These are phyloP conservation scores for Enteromius thamalakanensis DNA, from an alignment of 2,797 vertebrate genomes.

Conservation along the genomic window DNA sequence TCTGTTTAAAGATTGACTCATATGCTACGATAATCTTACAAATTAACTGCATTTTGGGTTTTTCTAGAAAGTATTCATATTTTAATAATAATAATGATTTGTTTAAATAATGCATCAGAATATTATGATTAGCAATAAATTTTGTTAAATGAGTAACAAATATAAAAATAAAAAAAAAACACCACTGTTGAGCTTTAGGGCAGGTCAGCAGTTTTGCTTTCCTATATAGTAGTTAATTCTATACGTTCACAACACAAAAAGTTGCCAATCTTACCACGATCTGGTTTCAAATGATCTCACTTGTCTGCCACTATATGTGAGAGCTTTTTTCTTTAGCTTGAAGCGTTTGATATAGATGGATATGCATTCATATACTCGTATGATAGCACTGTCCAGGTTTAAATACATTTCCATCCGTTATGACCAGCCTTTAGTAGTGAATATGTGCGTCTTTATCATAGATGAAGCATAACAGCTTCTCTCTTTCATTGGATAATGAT, in stretches of 20 bases:
- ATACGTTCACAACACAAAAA: neutral
- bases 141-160: neutral
- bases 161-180: neutral
- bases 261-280: neutral
- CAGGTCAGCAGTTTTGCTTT: neutral
- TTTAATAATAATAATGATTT: neutral
- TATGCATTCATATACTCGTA: neutral
- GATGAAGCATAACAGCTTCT: conserved; percentile 14
- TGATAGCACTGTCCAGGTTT: neutral
- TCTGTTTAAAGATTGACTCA: too few relatives aligned
- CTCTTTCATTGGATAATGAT: conserved; percentile 64
- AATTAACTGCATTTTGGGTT: neutral
- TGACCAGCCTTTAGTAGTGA: neutral
- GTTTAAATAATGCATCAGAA: neutral
- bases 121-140: neutral
- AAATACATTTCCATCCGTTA: conserved; percentile 9
- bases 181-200: neutral
- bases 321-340: neutral
- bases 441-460: neutral
- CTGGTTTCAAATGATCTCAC: conserved; percentile 21
- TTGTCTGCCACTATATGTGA: neutral
- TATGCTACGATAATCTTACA: neutral
- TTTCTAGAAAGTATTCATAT: neutral
- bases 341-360: conserved; percentile 12
- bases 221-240: neutral